These are phyloP conservation scores for Dendrophyllia cribrosa DNA, from an alignment of 64 coral and sea anemone genomes.

Conservation along the genomic window DNA sequence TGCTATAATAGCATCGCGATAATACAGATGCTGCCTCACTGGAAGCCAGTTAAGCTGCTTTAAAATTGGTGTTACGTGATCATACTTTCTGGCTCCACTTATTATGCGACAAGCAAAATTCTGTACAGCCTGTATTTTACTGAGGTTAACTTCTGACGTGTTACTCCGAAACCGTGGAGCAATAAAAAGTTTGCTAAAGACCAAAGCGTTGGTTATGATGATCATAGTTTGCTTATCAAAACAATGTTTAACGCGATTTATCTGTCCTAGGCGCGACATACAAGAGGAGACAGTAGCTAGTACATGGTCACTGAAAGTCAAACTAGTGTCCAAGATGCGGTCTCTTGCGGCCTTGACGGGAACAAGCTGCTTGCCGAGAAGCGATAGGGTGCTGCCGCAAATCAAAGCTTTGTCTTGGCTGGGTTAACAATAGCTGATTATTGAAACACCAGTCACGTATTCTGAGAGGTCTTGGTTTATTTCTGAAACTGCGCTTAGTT, in stretches of 20 bases:
- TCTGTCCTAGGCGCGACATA: neutral
- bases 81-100: neutral
- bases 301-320: slow-evolving; percentile 22
- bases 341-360: neutral
- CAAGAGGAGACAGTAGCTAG: neutral
- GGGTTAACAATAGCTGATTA: slow-evolving; percentile 50
- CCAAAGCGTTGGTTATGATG: no score
- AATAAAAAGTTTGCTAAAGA: no score
- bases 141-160: neutral
- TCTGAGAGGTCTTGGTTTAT: slow-evolving; percentile 4
- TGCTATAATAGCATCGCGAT: neutral
- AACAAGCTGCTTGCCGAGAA: neutral
- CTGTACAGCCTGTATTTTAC: slow-evolving; percentile 19
- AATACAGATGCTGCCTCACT: slow-evolving; percentile 1
- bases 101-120: neutral
- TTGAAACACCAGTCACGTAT: slow-evolving; percentile 44
- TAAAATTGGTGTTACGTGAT: slow-evolving; percentile 11
- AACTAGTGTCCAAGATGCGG: neutral
- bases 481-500: no score
- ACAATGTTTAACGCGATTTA: no score
- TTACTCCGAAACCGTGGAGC: neutral
- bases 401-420: slow-evolving; percentile 34
- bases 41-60: slow-evolving; percentile 16
- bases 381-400: neutral
- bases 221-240: no score